Conservation (phyloP, 2,113 vertebrate species). For the Centropus bengalensis region DNA sequence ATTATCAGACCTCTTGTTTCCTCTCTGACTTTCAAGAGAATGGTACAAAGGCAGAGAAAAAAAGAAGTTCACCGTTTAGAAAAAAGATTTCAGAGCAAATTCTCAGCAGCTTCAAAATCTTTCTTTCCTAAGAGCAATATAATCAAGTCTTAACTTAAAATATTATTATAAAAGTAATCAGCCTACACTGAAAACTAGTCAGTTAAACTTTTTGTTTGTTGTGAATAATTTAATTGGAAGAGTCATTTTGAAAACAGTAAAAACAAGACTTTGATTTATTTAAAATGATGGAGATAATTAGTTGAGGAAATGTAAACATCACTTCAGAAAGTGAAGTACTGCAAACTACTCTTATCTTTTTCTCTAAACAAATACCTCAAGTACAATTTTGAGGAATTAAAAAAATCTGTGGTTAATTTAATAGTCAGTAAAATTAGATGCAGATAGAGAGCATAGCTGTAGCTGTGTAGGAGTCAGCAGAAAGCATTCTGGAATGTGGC, state of each 20-base stretch:
- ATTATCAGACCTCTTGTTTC: neutral
- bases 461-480: neutral
- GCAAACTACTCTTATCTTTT: neutral
- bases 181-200: neutral
- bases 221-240: neutral
- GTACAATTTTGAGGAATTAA: neutral
- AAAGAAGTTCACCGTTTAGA: neutral
- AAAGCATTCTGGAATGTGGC: neutral
- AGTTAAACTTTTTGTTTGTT: neutral
- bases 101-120: neutral
- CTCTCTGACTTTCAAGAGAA: neutral
- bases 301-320: neutral
- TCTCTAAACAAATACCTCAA: slow-evolving; percentile 6
- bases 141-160: neutral
- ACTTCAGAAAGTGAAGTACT: neutral
- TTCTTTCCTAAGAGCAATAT: neutral
- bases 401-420: slow-evolving; percentile 26
- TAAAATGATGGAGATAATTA: neutral
- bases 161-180: neutral
- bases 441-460: neutral
- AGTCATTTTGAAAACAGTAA: neutral
- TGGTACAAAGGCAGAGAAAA: neutral
- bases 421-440: slow-evolving; percentile 10
- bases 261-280: neutral
- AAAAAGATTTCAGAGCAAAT: neutral